A percentile compares a stretch with the other conserved stretches of the same genome.
Conservation (phyloP, 2,113 vertebrate species). For the Thinocorus orbignyianus region DNA sequence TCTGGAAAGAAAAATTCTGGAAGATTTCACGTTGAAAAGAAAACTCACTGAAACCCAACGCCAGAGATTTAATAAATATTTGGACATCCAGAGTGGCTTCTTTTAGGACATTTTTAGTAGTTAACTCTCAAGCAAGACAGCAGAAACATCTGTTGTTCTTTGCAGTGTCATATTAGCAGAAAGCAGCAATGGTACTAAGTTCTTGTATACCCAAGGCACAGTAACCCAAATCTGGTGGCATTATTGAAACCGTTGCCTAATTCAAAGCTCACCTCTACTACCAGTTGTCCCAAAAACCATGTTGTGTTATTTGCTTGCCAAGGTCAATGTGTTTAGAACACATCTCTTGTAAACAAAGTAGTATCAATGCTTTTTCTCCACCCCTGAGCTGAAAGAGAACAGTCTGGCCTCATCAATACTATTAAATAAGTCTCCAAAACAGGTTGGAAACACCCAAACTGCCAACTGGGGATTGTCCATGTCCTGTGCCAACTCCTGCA, state of each 20-base stretch:
- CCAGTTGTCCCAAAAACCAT: background rate
- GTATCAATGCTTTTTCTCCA: background rate
- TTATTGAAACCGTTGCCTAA: background rate
- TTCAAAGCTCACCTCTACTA: background rate
- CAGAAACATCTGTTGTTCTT: background rate
- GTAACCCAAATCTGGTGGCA: background rate
- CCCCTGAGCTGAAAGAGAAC: background rate
- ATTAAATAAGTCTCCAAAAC: background rate
- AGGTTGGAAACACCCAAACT: background rate
- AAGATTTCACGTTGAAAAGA: background rate
- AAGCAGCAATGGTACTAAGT: background rate
- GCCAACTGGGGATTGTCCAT: background rate
- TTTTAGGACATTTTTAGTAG: background rate
- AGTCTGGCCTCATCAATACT: background rate
- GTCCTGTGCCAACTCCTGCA: background rate
- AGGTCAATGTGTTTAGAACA: background rate
- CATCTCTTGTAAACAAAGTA: background rate
- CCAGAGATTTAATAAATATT: background rate
- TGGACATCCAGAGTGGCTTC: background rate
- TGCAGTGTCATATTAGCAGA: background rate
- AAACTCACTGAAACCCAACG: background rate
- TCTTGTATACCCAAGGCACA: background rate
- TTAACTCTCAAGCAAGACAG: background rate
- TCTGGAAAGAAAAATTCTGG: constrained; percentile 19
- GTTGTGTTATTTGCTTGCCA: background rate